Evolutionary conservation across 2,888 invertebrate species (phyloP).

Genomic region (Taenaris catops): DNA sequence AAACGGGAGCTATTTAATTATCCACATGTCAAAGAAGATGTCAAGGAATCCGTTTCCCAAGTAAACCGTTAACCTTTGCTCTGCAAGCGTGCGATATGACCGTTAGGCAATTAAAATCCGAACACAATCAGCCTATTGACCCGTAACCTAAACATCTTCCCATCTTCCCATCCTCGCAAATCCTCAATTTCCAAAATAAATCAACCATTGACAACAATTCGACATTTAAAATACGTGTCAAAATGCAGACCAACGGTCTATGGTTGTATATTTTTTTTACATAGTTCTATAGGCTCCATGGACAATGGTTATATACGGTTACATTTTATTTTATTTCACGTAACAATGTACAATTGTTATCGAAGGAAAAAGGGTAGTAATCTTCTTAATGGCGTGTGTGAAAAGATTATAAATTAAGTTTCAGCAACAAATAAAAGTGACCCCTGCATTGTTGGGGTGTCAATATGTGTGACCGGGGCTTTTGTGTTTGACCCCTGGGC

Average conservation of each 20-base stretch:
- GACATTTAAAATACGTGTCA: constrained; percentile 68
- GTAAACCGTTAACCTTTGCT: constrained; percentile 58
- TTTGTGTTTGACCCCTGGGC: constrained; percentile 73
- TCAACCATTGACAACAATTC: constrained; percentile 65
- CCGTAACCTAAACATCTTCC: constrained; percentile 60
- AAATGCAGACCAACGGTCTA: constrained; percentile 61
- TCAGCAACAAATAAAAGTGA: constrained; percentile 79
- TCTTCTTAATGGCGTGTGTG: constrained; percentile 79
- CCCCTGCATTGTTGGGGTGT: constrained; percentile 76
- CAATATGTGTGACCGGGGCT: constrained; percentile 75
- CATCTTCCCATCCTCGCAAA: too few species aligned
- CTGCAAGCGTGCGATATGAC: constrained; percentile 61
- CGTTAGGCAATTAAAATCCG: constrained; percentile 54
- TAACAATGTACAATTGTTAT: constrained; percentile 75
- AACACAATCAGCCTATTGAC: constrained; percentile 62
- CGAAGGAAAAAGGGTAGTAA: constrained; percentile 76
- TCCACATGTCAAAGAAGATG: too few species aligned
- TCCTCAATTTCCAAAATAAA: constrained; percentile 59
- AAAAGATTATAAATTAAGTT: constrained; percentile 81
- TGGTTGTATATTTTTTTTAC: constrained; percentile 8
- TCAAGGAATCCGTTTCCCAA: constrained; percentile 10
- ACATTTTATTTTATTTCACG: constrained; percentile 66
- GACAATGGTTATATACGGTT: constrained; percentile 60
- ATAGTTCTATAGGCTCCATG: not conserved
- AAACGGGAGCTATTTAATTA: too few species aligned